Evolutionary conservation across 2,888 invertebrate species (phyloP).

Genomic region (Notodonta ziczac): DNA sequence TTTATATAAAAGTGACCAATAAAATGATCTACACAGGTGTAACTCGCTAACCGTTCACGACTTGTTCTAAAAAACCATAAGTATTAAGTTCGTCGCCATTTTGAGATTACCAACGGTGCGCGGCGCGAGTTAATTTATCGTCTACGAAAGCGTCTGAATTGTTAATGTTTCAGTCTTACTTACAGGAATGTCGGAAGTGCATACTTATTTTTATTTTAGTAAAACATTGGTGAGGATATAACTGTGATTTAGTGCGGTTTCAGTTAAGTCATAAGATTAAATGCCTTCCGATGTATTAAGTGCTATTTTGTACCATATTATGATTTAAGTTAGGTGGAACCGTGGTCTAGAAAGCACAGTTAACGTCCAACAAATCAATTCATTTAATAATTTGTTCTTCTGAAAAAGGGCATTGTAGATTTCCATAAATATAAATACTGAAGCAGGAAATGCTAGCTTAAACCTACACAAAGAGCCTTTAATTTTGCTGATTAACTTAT

Average conservation of each 20-base stretch:
- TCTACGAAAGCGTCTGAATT: slow-evolving; percentile 78
- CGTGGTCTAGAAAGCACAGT: no score
- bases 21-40: no score
- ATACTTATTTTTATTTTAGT: slow-evolving; percentile 45
- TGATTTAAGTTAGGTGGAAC: no score
- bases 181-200: slow-evolving; percentile 47
- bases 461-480: no score
- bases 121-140: slow-evolving; percentile 72
- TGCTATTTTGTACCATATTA: no score
- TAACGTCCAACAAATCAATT: no score
- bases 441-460: no score
- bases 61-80: slow-evolving; percentile 49
- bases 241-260: slow-evolving; percentile 26
- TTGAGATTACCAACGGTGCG: slow-evolving; percentile 69
- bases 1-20: neutral
- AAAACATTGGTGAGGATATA: slow-evolving; percentile 13
- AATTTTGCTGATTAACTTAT: no score
- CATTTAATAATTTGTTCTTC: no score
- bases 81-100: slow-evolving; percentile 72
- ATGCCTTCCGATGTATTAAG: neutral
- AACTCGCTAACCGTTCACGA: slow-evolving; percentile 28
- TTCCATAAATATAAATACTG: no score
- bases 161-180: slow-evolving; percentile 69
- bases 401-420: no score
- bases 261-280: slow-evolving; percentile 9